Evolutionary conservation across 2,888 invertebrate species (phyloP).

Genomic region (Operophtera brumata): DNA sequence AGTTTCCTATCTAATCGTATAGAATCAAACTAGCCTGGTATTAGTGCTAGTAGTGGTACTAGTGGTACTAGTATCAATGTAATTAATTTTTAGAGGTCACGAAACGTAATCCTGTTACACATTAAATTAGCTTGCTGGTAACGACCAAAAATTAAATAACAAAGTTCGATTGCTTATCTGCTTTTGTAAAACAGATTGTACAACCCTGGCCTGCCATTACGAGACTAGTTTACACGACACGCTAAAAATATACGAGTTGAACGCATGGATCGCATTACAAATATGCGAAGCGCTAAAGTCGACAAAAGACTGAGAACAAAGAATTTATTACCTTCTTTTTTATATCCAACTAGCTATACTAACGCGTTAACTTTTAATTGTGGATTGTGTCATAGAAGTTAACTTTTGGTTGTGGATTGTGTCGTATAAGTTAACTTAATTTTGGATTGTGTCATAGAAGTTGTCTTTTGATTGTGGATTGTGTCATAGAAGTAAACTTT

Average conservation of each 20-base stretch:
- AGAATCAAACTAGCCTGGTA: no score
- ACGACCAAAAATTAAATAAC: conserved; percentile 6
- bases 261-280: background rate
- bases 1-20: no score
- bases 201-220: background rate
- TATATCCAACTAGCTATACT: no score
- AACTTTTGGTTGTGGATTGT: no score
- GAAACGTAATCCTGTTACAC: background rate
- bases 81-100: background rate
- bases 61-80: background rate
- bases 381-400: no score
- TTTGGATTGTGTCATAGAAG: no score
- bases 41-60: no score
- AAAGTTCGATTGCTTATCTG: conserved; percentile 12
- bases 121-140: conserved; percentile 9
- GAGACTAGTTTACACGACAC: background rate
- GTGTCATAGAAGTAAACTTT: no score
- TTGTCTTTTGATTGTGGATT: no score
- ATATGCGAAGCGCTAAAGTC: background rate
- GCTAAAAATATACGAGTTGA: background rate
- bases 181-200: conserved; percentile 3
- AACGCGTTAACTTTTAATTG: no score
- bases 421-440: no score
- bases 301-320: background rate
- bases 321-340: background rate